Percentiles rank a stretch among this genome's conserved stretches.
phyloP scores from a whole-genome alignment of 2,113 vertebrate species.

The Lophura nycthemera region DNA sequence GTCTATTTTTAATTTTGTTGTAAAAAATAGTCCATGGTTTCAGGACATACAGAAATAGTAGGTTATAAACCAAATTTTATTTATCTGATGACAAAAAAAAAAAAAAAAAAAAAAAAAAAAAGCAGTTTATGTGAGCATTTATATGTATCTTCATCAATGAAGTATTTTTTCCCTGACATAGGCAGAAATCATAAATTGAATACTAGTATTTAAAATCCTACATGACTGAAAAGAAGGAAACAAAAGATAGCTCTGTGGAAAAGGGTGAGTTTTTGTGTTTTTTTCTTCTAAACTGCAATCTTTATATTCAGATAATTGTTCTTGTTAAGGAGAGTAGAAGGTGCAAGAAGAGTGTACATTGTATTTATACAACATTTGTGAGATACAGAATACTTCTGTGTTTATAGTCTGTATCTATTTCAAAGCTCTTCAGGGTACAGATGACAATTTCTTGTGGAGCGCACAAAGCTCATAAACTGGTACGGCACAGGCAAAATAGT shows the following conservation, averaged over 20 bases:
- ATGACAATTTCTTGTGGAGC: background rate
- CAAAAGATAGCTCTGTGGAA: background rate
- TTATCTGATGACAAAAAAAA: background rate
- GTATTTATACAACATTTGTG: background rate
- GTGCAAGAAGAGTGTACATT: background rate
- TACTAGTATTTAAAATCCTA: background rate
- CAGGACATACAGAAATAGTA: background rate
- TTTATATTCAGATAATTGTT: background rate
- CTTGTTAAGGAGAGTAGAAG: background rate
- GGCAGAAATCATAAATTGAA: background rate
- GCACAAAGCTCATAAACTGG: background rate
- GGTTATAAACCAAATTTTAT: background rate
- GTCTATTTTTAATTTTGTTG: conserved; percentile 34
- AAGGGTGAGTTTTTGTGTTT: rapidly evolving
- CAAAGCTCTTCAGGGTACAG: background rate
- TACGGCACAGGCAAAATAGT: background rate
- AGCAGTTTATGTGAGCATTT: background rate
- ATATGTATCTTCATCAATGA: background rate
- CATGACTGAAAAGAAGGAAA: background rate
- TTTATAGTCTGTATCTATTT: background rate
- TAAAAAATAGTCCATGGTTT: background rate
- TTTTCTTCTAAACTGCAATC: background rate
- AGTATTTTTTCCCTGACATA: background rate
- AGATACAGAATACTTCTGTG: background rate
- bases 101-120: too few relatives aligned